phyloP scores from a whole-genome alignment of 2,797 vertebrate genomes.

The Phylloscopus collybita region DNA sequence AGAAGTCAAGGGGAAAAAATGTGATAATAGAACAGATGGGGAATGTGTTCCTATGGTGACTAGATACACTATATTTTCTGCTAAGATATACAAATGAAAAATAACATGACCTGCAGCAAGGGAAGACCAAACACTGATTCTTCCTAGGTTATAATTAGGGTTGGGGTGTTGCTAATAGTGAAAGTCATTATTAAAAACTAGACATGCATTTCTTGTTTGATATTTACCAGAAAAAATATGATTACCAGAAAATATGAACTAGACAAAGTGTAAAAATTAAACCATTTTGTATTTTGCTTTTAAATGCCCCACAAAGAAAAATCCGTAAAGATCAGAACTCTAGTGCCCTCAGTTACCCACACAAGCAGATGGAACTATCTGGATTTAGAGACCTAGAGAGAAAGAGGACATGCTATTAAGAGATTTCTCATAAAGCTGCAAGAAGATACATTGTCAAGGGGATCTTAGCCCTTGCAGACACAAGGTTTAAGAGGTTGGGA shows the following conservation, averaged over 20 bases:
- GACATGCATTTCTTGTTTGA: fast-evolving
- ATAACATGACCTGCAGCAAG: neutral
- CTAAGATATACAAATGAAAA: constrained; percentile 58
- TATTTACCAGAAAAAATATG: neutral
- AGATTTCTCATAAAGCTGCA: neutral
- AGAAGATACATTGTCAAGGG: neutral
- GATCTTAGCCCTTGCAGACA: neutral
- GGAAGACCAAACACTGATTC: neutral
- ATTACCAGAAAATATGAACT: neutral
- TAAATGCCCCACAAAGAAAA: neutral
- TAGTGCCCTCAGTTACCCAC: neutral
- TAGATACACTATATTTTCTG: constrained; percentile 63
- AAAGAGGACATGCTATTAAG: neutral
- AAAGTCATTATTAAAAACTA: neutral
- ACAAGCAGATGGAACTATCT: neutral
- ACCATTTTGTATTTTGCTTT: neutral
- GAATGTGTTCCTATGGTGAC: constrained; percentile 66
- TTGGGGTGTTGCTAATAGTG: neutral
- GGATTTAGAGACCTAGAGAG: neutral
- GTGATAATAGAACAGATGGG: constrained; percentile 62
- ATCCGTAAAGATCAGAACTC: neutral
- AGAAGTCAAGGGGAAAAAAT: constrained; percentile 69
- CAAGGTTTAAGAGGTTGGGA: neutral
- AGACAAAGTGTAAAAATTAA: neutral
- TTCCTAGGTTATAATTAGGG: neutral